Evolutionary conservation across 2,888 invertebrate species (phyloP).

Genomic region (Gymnoscelis rufifasciata): DNA sequence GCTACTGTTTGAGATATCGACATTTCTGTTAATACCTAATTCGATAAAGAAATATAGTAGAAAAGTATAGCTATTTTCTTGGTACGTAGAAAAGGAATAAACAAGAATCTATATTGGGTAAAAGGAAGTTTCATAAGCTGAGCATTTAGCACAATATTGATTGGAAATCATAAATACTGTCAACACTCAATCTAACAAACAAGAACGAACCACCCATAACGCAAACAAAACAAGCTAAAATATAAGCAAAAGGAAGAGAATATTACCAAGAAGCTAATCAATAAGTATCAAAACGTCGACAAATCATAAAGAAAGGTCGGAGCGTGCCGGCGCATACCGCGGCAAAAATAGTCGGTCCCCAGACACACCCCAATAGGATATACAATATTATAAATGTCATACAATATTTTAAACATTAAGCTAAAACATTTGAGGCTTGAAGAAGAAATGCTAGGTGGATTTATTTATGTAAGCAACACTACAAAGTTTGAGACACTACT

Average conservation of each 20-base stretch:
- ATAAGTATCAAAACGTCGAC: constrained; percentile 50
- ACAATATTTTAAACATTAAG: constrained; percentile 2
- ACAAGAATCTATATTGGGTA: too few relatives aligned
- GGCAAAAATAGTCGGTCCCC: constrained; percentile 62
- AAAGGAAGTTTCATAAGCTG: too few relatives aligned
- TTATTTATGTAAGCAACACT: too few relatives aligned
- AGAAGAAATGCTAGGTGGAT: neutral
- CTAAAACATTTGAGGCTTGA: neutral
- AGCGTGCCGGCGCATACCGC: constrained; percentile 62
- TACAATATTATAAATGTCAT: constrained; percentile 41
- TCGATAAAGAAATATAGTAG: neutral
- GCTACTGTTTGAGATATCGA: constrained; percentile 3
- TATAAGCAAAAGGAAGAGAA: constrained; percentile 27
- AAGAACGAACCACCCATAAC: constrained; percentile 3
- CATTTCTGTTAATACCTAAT: neutral
- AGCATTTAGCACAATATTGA: too few relatives aligned
- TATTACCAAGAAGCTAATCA: constrained; percentile 40
- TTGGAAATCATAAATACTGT: too few relatives aligned
- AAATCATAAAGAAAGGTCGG: constrained; percentile 63
- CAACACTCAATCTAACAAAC: too few relatives aligned
- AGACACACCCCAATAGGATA: constrained; percentile 70
- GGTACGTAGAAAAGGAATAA: too few relatives aligned
- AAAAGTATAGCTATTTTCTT: too few relatives aligned
- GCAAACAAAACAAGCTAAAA: neutral
- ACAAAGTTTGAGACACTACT: neutral